Evolutionary conservation across 2,113 vertebrate genomes (phyloP), one percentile per base, ranked within the genome.

Genomic region (Clarias gariepinus): DNA sequence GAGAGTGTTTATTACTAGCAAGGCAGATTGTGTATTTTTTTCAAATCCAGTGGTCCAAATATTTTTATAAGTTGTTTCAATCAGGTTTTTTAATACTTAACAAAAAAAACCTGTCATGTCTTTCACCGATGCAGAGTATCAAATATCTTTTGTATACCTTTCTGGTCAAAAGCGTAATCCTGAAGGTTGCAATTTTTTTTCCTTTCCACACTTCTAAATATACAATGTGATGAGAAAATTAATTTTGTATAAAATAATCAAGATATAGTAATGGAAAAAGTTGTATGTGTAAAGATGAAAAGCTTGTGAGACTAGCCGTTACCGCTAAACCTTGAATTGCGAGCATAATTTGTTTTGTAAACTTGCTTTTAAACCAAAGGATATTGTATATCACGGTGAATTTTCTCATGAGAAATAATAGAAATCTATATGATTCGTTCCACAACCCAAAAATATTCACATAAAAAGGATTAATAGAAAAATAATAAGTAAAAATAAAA

Each of bases 1-100:
- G 89, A 87, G 82, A 80, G 36, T 73, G n/a, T 64, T 82, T 33
- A 74, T 86, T 36, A 85, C 36, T 3, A 33, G 12, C 63, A 86
- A 58, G 41, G 36, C 64, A 80, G 55, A 21, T 30, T 30, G n/a
- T 77, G 6, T 23, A 4, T 30, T 58, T 36, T n/a, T n/a, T n/a
- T n/a, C n/a, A 71, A 73, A 33, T 69, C 13, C 28, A 69, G 15
- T 41, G 41, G 5, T 52, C 47, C 36, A 74, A 21, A 23, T 36
- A 74, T 52, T 74, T 47, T 74, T 36, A n/a, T n/a, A n/a, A 71
- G 6, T 7, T 19, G 36, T 47, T 23, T 23, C 47, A 41, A 41
- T 73, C 19, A 73, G 69, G 21, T 47, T 23, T 74, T 36, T 11
- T 4, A 73, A 36, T 16, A 58, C 57, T 16, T 47, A 58, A 41